A percentile compares a stretch with the other conserved stretches of the same genome.
Conservation (phyloP, 2,888 invertebrate genomes). For the Meandrusa payeni region DNA sequence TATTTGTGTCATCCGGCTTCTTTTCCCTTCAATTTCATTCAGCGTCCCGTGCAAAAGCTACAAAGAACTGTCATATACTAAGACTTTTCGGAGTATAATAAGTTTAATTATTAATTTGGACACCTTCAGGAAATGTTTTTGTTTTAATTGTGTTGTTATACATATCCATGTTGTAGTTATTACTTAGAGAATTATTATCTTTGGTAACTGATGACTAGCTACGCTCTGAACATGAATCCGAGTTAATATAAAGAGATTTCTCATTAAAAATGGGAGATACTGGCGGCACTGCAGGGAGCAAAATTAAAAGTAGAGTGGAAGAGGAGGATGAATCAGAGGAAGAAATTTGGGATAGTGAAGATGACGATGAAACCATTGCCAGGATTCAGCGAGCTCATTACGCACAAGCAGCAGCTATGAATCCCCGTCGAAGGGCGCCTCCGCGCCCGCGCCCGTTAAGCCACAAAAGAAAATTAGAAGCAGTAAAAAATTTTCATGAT, state of each 20-base stretch:
- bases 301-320: slow-evolving; percentile 51
- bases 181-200: slow-evolving; percentile 17
- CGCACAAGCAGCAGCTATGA: slow-evolving; percentile 71
- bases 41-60: slow-evolving; percentile 62
- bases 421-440: slow-evolving; percentile 54
- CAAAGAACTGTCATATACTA: slow-evolving; percentile 59
- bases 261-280: slow-evolving; percentile 52
- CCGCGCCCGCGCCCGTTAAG: slow-evolving; percentile 67
- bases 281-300: slow-evolving; percentile 54
- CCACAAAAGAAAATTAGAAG: slow-evolving; percentile 75
- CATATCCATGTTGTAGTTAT: slow-evolving; percentile 23
- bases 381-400: slow-evolving; percentile 73
- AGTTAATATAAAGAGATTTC: slow-evolving; percentile 22
- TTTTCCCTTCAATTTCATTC: slow-evolving; percentile 47
- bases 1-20: slow-evolving; percentile 62
- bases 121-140: slow-evolving; percentile 10
- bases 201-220: slow-evolving; percentile 18
- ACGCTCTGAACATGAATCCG: slow-evolving; percentile 20
- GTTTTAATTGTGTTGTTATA: slow-evolving; percentile 18
- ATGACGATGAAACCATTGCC: slow-evolving; percentile 73
- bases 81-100: slow-evolving; percentile 29
- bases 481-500: slow-evolving; percentile 72
- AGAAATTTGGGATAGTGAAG: slow-evolving; percentile 65
- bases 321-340: slow-evolving; percentile 63
- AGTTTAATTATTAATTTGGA: slow-evolving; percentile 6